Conservation (phyloP, 2,113 vertebrate genomes). For the Tachysurus fulvidraco region DNA sequence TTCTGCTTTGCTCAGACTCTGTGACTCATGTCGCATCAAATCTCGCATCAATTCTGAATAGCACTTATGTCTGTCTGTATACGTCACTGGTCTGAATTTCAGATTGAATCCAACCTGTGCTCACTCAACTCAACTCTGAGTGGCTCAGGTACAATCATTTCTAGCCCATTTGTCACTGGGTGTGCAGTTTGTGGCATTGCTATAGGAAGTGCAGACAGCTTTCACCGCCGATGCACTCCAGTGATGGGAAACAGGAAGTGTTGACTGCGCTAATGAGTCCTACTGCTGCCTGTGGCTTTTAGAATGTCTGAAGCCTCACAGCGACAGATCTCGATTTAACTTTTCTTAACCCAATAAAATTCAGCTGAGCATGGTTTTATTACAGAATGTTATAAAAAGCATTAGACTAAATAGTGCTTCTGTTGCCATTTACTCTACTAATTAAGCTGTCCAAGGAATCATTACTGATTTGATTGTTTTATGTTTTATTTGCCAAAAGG, state of each 20-base stretch:
- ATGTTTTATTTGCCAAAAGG: constrained; percentile 9
- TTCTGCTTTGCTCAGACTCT: not conserved
- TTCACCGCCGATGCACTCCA: constrained; percentile 43
- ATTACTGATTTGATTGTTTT: not conserved
- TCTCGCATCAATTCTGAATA: not conserved
- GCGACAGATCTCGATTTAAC: not conserved
- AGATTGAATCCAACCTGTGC: not conserved
- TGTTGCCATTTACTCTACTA: constrained; percentile 14
- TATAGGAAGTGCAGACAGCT: constrained; percentile 42
- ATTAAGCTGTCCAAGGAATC: constrained; percentile 10
- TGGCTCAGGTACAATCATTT: constrained; percentile 41
- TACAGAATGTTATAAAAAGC: not conserved
- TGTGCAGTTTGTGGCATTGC: constrained; percentile 44
- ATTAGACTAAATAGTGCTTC: not conserved
- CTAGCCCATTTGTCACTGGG: constrained; percentile 32
- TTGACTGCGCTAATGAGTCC: constrained; percentile 48
- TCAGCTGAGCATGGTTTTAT: not conserved
- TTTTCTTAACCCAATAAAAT: constrained; percentile 1
- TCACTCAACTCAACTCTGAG: not conserved
- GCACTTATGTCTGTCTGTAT: not conserved
- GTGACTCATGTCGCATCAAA: not conserved
- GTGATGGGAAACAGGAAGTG: constrained; percentile 29
- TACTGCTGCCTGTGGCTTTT: constrained; percentile 16
- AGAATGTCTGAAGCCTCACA: not conserved
- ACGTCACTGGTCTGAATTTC: not conserved